These are phyloP conservation scores for Dolomedes plantarius DNA, from an alignment of 2,888 invertebrate genomes.

Conservation along the genomic window DNA sequence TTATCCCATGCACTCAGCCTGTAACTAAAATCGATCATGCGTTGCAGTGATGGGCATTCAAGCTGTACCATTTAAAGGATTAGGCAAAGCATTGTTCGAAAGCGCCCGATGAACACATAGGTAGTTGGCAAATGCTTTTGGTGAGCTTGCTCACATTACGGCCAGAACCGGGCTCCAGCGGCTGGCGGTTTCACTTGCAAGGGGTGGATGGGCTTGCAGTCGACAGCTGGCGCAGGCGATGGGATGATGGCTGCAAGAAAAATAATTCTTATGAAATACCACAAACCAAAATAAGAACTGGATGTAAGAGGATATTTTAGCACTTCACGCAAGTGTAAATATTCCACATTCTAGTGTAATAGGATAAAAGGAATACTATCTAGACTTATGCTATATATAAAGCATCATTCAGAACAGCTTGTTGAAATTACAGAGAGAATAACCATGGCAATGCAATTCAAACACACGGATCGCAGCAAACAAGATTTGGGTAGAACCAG, in stretches of 20 bases:
- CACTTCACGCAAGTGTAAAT: no score
- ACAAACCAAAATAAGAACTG: background rate
- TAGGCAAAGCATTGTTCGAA: background rate
- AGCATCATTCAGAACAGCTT: no score
- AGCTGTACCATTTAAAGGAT: background rate
- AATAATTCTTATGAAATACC: background rate
- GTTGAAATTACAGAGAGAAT: no score
- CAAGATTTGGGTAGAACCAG: no score
- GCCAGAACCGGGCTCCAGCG: slow-evolving; percentile 45
- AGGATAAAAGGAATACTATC: no score
- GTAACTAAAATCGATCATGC: background rate
- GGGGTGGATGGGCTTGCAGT: slow-evolving; percentile 58
- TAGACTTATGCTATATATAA: no score
- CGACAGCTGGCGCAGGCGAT: slow-evolving; percentile 37
- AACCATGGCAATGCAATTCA: no score
- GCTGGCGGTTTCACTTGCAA: slow-evolving; percentile 49
- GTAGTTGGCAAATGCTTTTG: background rate
- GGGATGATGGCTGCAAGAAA: slow-evolving; percentile 47
- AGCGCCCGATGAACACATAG: background rate
- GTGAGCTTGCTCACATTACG: background rate
- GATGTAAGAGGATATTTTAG: no score
- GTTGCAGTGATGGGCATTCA: background rate
- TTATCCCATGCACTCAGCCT: background rate
- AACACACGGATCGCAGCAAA: no score
- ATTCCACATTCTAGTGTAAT: no score